Conservation (phyloP, 1,140 invertebrate species). For the Meteorus sp. region DNA sequence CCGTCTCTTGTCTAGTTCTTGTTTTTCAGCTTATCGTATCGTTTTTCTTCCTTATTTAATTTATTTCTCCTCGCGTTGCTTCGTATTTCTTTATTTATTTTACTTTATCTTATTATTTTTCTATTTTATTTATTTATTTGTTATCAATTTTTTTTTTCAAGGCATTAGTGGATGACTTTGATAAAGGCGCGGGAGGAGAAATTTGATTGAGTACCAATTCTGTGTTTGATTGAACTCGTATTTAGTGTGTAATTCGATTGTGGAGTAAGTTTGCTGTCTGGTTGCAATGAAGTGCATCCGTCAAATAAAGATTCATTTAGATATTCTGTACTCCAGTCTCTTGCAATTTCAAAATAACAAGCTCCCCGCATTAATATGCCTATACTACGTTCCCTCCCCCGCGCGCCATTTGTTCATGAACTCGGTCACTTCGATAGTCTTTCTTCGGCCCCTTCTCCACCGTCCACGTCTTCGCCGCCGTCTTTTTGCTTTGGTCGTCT, state of each 20-base stretch:
- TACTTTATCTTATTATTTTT: background rate
- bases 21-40: background rate
- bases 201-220: background rate
- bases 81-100: background rate
- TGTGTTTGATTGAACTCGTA: background rate
- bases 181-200: conserved; percentile 18
- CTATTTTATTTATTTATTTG: background rate
- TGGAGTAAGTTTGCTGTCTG: background rate
- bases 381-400: conserved; percentile 26
- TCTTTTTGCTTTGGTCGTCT: conserved; percentile 12
- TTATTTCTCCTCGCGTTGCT: background rate
- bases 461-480: conserved; percentile 8
- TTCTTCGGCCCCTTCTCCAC: background rate
- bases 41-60: background rate
- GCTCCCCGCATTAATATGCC: background rate
- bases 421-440: background rate
- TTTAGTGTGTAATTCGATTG: background rate
- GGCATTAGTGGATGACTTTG: background rate
- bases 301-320: too few species aligned
- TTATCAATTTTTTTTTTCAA: background rate
- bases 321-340: too few species aligned
- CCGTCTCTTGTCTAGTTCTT: background rate
- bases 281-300: too few species aligned
- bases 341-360: background rate
- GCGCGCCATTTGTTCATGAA: conserved; percentile 27